These are phyloP conservation scores for Tetrax tetrax DNA, from an alignment of 2,113 vertebrate species.

Conservation along the genomic window DNA sequence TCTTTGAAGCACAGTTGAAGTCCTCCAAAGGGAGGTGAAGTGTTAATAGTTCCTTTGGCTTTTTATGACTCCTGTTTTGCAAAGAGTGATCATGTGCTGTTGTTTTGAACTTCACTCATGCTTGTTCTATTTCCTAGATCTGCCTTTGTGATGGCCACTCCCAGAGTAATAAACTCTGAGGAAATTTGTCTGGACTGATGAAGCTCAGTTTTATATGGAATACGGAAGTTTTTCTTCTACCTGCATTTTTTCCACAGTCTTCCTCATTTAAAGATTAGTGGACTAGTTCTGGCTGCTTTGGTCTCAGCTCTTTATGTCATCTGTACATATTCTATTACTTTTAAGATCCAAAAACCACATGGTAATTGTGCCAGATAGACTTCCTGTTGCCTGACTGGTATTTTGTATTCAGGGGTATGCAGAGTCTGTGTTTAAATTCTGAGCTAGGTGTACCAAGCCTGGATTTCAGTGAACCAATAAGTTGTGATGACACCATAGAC, in stretches of 20 bases:
- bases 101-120: background rate
- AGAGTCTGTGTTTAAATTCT: background rate
- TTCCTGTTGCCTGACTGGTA: background rate
- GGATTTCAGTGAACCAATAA: background rate
- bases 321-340: background rate
- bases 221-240: background rate
- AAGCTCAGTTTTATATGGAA: background rate
- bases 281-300: background rate
- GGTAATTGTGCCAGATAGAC: background rate
- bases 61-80: slow-evolving; percentile 4
- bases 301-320: background rate
- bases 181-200: background rate
- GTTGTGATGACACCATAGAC: background rate
- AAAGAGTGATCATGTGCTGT: background rate
- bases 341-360: background rate
- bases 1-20: background rate
- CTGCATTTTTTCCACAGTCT: background rate
- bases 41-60: background rate
- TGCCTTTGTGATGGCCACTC: background rate
- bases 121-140: background rate
- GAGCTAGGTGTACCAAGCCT: background rate
- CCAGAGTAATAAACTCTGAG: background rate
- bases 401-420: background rate
- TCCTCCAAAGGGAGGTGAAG: background rate
- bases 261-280: background rate